These are phyloP conservation scores for Neomorphus geoffroyi DNA, from an alignment of 2,797 vertebrate genomes.

Conservation along the genomic window DNA sequence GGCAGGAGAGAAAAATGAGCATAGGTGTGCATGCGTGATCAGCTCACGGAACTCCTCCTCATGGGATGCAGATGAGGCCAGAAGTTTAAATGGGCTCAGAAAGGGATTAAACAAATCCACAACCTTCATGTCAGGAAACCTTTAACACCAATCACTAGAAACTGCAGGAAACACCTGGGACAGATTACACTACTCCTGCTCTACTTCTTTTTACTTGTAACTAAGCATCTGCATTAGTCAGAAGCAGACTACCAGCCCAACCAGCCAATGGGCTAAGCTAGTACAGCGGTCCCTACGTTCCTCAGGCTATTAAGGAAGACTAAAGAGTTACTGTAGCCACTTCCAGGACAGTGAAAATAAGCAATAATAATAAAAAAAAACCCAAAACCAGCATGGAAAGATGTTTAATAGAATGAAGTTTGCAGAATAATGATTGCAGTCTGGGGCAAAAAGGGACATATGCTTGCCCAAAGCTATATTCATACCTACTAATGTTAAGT, in stretches of 20 bases:
- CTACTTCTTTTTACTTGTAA: not conserved
- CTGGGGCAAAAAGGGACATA: not conserved
- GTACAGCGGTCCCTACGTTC: too few relatives aligned
- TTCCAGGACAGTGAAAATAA: not conserved
- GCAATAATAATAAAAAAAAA: too few relatives aligned
- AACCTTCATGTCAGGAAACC: not conserved
- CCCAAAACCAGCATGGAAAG: not conserved
- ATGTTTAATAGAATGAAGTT: not conserved
- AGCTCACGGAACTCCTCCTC: not conserved
- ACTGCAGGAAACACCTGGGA: not conserved
- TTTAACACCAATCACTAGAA: not conserved
- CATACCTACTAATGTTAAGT: not conserved
- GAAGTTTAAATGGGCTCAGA: not conserved
- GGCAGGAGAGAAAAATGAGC: not conserved
- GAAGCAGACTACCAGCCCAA: not conserved
- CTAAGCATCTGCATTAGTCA: not conserved
- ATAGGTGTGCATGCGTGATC: rapidly evolving
- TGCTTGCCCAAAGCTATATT: not conserved
- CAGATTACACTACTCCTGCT: not conserved
- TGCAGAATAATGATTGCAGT: not conserved
- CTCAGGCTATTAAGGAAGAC: not conserved
- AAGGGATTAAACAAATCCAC: not conserved
- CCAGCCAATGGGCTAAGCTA: not conserved
- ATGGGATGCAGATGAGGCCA: not conserved
- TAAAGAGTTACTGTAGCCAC: not conserved